Evolutionary conservation across 2,888 invertebrate genomes (phyloP).

Genomic region (Morinoia aosen): DNA sequence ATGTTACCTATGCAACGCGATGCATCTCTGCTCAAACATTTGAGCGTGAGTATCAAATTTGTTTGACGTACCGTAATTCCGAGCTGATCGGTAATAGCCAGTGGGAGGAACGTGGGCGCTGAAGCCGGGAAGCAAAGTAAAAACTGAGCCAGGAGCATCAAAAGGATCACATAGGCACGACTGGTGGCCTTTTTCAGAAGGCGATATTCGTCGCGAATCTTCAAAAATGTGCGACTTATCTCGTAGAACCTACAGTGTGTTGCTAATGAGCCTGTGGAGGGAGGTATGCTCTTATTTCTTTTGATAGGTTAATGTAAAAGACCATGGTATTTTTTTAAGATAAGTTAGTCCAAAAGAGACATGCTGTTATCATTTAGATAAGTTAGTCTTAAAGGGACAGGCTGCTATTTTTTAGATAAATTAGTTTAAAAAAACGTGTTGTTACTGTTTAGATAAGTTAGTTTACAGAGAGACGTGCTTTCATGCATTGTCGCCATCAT

Average conservation of each 20-base stretch:
- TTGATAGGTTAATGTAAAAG: no score
- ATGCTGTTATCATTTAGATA: no score
- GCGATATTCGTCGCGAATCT: not conserved
- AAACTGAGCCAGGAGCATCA: not conserved
- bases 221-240: not conserved
- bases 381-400: no score
- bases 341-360: no score
- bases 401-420: no score
- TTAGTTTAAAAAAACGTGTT: no score
- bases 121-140: not conserved
- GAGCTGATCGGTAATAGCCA: not conserved
- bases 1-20: not conserved
- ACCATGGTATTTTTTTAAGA: no score
- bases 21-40: not conserved
- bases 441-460: no score
- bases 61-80: not conserved
- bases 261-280: not conserved
- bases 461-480: no score
- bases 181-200: not conserved
- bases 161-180: not conserved
- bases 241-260: not conserved
- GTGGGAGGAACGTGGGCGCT: not conserved
- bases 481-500: no score
- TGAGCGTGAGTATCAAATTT: not conserved
- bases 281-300: not conserved